Evolutionary conservation across 2,113 vertebrate species (phyloP).

Genomic region (Megaleporinus macrocephalus): DNA sequence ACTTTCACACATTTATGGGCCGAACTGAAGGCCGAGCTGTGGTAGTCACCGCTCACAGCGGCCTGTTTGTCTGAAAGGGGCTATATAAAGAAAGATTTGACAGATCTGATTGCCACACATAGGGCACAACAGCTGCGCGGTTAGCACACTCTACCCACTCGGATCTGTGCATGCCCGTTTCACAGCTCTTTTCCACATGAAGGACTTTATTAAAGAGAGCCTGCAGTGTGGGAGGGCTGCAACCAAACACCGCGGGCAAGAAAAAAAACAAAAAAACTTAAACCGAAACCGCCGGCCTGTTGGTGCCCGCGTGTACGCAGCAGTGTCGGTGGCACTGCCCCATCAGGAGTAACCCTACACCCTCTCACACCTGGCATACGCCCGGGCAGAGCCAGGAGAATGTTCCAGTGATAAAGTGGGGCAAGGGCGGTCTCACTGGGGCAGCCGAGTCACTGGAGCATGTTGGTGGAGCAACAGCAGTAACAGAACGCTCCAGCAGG

Average conservation of each 20-base stretch:
- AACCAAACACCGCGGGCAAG: background rate
- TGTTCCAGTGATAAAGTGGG: background rate
- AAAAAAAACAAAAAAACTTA: background rate
- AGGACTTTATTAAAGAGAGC: slow-evolving; percentile 8
- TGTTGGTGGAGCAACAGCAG: background rate
- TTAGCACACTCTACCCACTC: background rate
- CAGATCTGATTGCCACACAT: background rate
- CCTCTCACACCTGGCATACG: background rate
- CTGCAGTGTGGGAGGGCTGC: background rate
- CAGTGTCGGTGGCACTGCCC: background rate
- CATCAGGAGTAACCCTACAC: background rate
- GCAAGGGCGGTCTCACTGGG: background rate
- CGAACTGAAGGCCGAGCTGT: too few species aligned
- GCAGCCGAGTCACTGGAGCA: background rate
- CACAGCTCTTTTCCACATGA: background rate
- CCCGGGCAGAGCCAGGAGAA: background rate
- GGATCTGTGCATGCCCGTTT: background rate
- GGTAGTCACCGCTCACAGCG: too few species aligned
- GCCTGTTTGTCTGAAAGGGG: too few species aligned
- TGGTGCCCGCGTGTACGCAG: background rate
- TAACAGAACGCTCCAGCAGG: background rate
- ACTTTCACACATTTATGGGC: too few species aligned
- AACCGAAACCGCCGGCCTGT: background rate
- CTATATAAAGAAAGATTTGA: too few species aligned
- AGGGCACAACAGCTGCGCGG: background rate